Conservation (phyloP, 2,888 invertebrate genomes). For the Pseudococcus longispinus region DNA sequence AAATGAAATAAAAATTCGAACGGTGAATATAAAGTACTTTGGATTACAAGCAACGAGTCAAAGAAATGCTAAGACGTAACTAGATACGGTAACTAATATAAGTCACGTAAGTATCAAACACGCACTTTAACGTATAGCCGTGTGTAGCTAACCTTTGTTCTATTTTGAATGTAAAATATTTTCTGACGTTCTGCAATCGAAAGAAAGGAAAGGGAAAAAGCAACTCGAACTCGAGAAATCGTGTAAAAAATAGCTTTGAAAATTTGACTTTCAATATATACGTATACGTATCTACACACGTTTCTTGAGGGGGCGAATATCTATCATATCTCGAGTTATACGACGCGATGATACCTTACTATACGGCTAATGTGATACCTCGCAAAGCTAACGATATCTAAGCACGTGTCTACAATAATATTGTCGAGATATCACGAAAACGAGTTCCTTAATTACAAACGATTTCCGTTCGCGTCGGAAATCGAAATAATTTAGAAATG, state of each 20-base stretch:
- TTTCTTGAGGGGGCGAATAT: background rate
- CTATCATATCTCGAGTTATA: background rate
- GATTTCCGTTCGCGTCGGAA: background rate
- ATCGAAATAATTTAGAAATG: background rate
- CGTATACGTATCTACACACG: background rate
- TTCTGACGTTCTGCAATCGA: background rate
- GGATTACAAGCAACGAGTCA: constrained; percentile 40
- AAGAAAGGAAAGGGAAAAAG: background rate
- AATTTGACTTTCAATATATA: background rate
- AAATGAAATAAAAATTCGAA: constrained; percentile 33
- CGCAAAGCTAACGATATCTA: background rate
- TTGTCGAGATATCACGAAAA: background rate
- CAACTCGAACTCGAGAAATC: background rate
- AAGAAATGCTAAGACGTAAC: constrained; percentile 42
- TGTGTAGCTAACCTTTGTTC: background rate
- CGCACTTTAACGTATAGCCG: background rate
- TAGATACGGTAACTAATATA: constrained; percentile 46
- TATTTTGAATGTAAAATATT: background rate
- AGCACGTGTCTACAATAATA: background rate
- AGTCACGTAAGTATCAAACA: constrained; percentile 41
- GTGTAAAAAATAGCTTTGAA: background rate
- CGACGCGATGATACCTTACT: background rate
- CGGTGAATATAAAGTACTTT: constrained; percentile 36
- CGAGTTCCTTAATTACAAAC: background rate
- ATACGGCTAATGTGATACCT: background rate